Evolutionary conservation across 2,113 vertebrate genomes (phyloP), one percentile per base, ranked within the genome.

Genomic region (Leuciscus idus): DNA sequence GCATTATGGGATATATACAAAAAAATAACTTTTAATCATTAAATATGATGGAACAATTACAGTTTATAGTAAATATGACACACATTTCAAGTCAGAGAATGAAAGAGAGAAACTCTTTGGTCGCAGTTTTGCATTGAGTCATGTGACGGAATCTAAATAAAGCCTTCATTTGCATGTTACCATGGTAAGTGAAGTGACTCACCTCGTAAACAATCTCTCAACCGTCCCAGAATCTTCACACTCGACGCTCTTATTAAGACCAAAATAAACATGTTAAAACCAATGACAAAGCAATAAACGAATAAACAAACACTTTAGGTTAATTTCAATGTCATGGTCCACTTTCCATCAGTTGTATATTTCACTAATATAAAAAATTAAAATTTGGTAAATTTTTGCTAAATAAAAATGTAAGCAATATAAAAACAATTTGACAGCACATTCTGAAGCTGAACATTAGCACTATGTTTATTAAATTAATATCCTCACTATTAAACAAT

Each of bases 221-320:
- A 36, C 19, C 33, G 39, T 39, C 8, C 4, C 23, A 15, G 23
- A 19, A 74, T 59, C 43, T 23, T 50, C 93, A 92, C 92, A 13
- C 64, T 66, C 70, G 0, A 11, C 1, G 33, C 66, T 39, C 66
- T 70, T 70, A 39, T 23, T 12, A 50, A 15, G 46, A 30, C 7
- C 2, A 7, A 48, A 66, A 48, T 33, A 68, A 26, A 30, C 76
- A 57, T 0, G 19, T 11, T 66, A 1, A 26, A 26, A 48, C n/a
- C n/a, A 26, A 48, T 46, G 11, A 74, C 36, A 73, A 43, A 46
- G 72, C 39, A 74, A 28, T 62, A 26, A 10, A 62, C 5, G 4
- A 64, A 57, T 8, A 23, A 57, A 50, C 48, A 50, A 50, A 1
- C 48, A 15, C 13, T 50, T 50, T 50, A 50, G 50, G 23, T 59